Evolutionary conservation across 2,113 vertebrate species (phyloP), one percentile per base, ranked within the genome.

Genomic region (Puma concolor): DNA sequence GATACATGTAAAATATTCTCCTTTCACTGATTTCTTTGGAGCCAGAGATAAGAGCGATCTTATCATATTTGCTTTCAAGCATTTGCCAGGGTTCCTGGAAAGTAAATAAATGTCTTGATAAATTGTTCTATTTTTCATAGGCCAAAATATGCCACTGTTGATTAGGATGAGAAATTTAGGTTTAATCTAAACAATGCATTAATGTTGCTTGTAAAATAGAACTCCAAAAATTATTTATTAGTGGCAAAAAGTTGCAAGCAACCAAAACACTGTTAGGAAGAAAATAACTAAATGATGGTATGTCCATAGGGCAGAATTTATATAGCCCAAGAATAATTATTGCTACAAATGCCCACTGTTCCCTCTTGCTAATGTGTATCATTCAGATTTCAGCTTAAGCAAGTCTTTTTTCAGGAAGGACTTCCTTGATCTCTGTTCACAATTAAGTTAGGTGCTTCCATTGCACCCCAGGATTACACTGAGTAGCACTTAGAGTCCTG

Each of bases 21-120:
- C 50, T 67, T 64, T 84, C 4, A 67, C 79, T 57, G 21, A 71
- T 92, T 80, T 83, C 50, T 92, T 93, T 95, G 95, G 91, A 81
- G 41, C 48, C 21, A 31, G 74, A 87, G 54, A 29, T 36, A 50
- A 57, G 36, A 23, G 14, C 33, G 2, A 16, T 93, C 50, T 82
- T 86, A 4, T 0, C 17, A 29, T 87, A 57, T 84, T 87, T 93
- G 16, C 81, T 91, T 84, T 94, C 23, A 74, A 33, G 23, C 88
- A 83, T 80, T 93, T 89, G 27, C 57, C 41, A 93, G 72, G 5
- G 16, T 86, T 29, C 66, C 31, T 72, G 52, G 44, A 48, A 95
- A 95, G 92, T 95, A 84, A 97, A 25, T 94, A 94, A 71, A 19
- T 92, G 38, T 92, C 33, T 52, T 85, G 69, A 52, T 87, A 60